Evolutionary conservation across 2,888 invertebrate species (phyloP).

Genomic region (Gari tellinella): DNA sequence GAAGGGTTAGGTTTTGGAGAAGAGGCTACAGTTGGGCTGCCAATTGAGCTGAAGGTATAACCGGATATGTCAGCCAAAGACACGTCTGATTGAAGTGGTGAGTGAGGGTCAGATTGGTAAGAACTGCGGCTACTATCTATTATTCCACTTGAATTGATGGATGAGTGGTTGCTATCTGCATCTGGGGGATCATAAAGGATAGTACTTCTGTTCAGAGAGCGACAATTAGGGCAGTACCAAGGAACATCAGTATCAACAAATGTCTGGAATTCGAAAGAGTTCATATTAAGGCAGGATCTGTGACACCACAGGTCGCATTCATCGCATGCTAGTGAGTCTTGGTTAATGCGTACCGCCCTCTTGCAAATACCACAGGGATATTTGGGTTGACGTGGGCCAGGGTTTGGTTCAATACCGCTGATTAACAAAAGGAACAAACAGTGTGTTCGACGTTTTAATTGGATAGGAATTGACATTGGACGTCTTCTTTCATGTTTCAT

Average conservation of each 20-base stretch:
- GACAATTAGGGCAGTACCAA: conserved; percentile 16
- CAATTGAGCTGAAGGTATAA: conserved; percentile 10
- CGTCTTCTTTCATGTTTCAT: no score
- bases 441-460: no score
- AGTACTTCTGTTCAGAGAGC: neutral
- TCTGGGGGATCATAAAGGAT: conserved; percentile 8
- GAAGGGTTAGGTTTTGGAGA: conserved; percentile 5
- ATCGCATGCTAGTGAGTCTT: conserved; percentile 13
- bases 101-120: neutral
- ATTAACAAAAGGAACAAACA: no score
- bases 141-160: conserved; percentile 7
- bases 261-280: conserved; percentile 1
- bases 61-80: neutral
- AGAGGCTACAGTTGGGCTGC: conserved; percentile 20
- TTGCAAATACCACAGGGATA: no score
- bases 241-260: conserved; percentile 1
- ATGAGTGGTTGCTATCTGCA: conserved; percentile 1
- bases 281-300: conserved; percentile 11
- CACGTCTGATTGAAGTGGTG: no score
- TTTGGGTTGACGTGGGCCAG: no score
- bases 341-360: no score
- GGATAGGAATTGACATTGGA: no score
- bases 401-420: no score
- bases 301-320: conserved; percentile 19
- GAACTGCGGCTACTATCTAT: conserved; percentile 1